Base-by-base conservation (phyloP, 2,797 vertebrate genomes). In the Hippopotamyrus pictus region DNA sequence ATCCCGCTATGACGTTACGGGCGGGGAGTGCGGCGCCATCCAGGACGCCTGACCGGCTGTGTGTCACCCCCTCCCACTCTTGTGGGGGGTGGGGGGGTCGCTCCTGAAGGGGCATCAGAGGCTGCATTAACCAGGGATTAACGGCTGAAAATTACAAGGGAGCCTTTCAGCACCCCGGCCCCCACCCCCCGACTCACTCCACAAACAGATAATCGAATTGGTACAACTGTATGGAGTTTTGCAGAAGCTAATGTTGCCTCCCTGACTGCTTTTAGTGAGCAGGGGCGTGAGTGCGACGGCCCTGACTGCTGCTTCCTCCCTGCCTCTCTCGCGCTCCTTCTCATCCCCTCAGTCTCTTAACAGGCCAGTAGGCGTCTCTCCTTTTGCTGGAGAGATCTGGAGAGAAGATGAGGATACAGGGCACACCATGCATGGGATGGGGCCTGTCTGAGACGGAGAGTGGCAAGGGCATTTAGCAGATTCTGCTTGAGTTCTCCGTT, bases 91-190 rank as follows among this genome's bases (percentile, higher is more conserved):
- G 48, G 22, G 22, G 62, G 8, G 6, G 65, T 5, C 0, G 12
- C 69, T 41, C 69, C 33, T 3, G 17, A 69, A 33, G 65, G 65
- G 65, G 11, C 65, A 33, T 33, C 25, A 33, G 25, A 33, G 93
- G 93, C 93, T 92, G 95, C 95, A 95, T 97, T 97, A 97, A 96
- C 96, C 92, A 95, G 96, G 96, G 97, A 97, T 97, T 97, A 97
- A 95, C 95, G 95, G 94, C 93, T 92, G 90, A 95, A 96, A 96
- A 97, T 97, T 96, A 96, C 96, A 94, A 94, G 94, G 95, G 94
- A 94, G 94, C 93, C 93, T 96, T 91, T 87, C 95, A 92, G 89
- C 88, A 90, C 93, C 94, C 94, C 92, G 3, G 11, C 65, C 29
- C 62, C 62, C 62, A 29, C 93, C 88, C 46, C 41, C 76, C 92